A percentile compares a stretch with the other conserved stretches of the same genome.
These are phyloP conservation scores for Oreohelix idahoensis DNA, from an alignment of 1,140 invertebrate species.

Conservation along the genomic window DNA sequence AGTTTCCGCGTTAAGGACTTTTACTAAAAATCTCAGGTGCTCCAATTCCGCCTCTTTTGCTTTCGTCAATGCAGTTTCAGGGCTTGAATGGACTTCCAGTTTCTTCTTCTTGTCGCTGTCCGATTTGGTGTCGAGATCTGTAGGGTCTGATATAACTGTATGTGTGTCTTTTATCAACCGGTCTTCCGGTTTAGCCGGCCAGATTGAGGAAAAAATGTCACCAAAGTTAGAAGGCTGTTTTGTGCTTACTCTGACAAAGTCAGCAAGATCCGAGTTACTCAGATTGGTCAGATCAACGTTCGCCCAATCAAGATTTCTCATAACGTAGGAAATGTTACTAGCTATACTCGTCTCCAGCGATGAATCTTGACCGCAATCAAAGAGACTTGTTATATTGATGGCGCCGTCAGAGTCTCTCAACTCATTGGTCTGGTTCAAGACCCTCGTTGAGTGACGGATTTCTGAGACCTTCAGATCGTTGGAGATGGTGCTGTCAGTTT, in stretches of 20 bases:
- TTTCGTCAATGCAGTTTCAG: too few species aligned
- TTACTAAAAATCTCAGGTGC: slow-evolving; percentile 17
- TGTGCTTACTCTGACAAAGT: not conserved
- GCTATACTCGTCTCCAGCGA: slow-evolving; percentile 24
- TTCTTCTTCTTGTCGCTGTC: too few species aligned
- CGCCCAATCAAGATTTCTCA: not conserved
- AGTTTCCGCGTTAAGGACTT: not conserved
- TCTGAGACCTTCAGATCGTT: slow-evolving; percentile 48
- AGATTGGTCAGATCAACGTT: not conserved
- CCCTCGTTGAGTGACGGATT: slow-evolving; percentile 32
- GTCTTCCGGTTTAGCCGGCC: not conserved
- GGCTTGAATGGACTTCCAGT: too few species aligned
- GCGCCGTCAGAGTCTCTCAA: not conserved
- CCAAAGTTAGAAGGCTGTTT: not conserved
- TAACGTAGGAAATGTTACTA: slow-evolving; percentile 34
- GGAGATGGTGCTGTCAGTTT: not conserved
- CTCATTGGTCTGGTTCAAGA: slow-evolving; percentile 5
- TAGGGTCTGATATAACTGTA: not conserved
- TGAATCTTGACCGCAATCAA: slow-evolving; percentile 49
- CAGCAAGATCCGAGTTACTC: not conserved
- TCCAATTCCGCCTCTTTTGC: not conserved
- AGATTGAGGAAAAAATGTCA: not conserved
- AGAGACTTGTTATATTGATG: slow-evolving; percentile 27
- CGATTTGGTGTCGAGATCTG: not conserved
- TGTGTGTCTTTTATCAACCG: not conserved